phyloP scores from a whole-genome alignment of 1,140 invertebrate species.

The Lordiphosa clarofinis region DNA sequence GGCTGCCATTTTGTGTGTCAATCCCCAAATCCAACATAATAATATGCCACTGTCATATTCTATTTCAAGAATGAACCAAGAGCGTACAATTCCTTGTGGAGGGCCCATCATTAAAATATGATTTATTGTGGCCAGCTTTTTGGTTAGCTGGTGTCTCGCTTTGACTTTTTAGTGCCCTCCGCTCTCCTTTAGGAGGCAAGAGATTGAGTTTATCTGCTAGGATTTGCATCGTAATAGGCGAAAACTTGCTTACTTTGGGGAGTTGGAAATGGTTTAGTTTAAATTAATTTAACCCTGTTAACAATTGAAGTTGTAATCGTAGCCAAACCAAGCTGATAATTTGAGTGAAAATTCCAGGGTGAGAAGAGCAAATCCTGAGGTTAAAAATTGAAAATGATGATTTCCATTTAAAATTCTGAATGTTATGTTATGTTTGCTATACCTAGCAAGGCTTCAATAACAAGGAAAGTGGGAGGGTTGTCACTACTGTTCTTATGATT shows the following conservation, averaged over 20 bases:
- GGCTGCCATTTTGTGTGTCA: slow-evolving; percentile 36
- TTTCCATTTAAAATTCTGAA: no score
- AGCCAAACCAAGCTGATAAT: no score
- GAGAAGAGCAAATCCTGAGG: no score
- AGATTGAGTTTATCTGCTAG: slow-evolving; percentile 49
- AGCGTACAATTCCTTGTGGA: slow-evolving; percentile 50
- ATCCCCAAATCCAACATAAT: slow-evolving; percentile 44
- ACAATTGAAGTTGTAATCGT: no score
- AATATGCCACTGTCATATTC: slow-evolving; percentile 49
- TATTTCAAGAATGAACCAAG: slow-evolving; percentile 43
- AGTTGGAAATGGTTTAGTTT: slow-evolving; percentile 48
- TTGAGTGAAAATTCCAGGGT: no score
- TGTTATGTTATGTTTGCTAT: no score
- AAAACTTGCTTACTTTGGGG: slow-evolving; percentile 25
- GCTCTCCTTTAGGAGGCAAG: slow-evolving; percentile 11
- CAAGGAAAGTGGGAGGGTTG: no score
- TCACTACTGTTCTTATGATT: no score
- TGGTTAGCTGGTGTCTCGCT: slow-evolving; percentile 26
- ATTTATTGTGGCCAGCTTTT: slow-evolving; percentile 49
- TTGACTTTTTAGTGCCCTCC: slow-evolving; percentile 6
- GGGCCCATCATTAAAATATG: slow-evolving; percentile 69
- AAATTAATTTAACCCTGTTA: slow-evolving; percentile 32
- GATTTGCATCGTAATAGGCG: slow-evolving; percentile 33
- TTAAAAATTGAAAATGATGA: no score
- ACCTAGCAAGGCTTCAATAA: no score